Conservation (phyloP, 2,888 invertebrate species). For the Parnassius smintheus region DNA sequence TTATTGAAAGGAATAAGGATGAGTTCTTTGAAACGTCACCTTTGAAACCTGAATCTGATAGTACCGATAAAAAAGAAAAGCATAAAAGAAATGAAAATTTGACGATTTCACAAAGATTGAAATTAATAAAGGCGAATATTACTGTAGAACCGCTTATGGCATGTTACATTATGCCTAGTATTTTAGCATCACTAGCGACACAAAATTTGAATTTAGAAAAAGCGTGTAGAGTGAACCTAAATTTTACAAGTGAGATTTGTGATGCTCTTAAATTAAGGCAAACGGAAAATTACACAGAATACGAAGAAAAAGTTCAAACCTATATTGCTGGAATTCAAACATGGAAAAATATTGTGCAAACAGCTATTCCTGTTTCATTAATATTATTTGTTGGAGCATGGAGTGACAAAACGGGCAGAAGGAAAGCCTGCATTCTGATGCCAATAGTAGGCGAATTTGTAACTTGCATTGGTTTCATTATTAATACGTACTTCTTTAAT, state of each 20-base stretch:
- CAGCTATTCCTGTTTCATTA: slow-evolving; percentile 88
- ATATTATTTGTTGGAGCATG: slow-evolving; percentile 92
- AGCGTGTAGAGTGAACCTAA: slow-evolving; percentile 90
- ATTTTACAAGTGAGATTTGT: slow-evolving; percentile 85
- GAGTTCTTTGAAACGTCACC: slow-evolving; percentile 48
- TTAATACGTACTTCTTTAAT: slow-evolving; percentile 89
- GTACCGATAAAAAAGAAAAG: slow-evolving; percentile 29
- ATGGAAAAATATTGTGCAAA: slow-evolving; percentile 92
- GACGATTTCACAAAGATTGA: slow-evolving; percentile 53
- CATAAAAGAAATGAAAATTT: slow-evolving; percentile 34
- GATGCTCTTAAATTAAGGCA: slow-evolving; percentile 87
- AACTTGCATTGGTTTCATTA: slow-evolving; percentile 87
- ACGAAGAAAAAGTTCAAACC: slow-evolving; percentile 84
- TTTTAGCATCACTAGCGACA: slow-evolving; percentile 87
- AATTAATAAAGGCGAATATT: slow-evolving; percentile 74
- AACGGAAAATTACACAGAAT: slow-evolving; percentile 81
- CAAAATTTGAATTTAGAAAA: slow-evolving; percentile 92
- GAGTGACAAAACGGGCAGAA: slow-evolving; percentile 85
- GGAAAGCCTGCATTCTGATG: slow-evolving; percentile 90
- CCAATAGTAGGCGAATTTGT: slow-evolving; percentile 90
- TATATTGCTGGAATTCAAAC: slow-evolving; percentile 88
- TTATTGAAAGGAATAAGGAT: slow-evolving; percentile 41
- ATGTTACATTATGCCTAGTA: slow-evolving; percentile 84
- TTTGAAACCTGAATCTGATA: slow-evolving; percentile 43
- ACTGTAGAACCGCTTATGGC: slow-evolving; percentile 84